Evolutionary conservation across 92 coral and sea anemone species (phyloP), one percentile per base, ranked within the genome.

Genomic region (Meandrina meandrites): DNA sequence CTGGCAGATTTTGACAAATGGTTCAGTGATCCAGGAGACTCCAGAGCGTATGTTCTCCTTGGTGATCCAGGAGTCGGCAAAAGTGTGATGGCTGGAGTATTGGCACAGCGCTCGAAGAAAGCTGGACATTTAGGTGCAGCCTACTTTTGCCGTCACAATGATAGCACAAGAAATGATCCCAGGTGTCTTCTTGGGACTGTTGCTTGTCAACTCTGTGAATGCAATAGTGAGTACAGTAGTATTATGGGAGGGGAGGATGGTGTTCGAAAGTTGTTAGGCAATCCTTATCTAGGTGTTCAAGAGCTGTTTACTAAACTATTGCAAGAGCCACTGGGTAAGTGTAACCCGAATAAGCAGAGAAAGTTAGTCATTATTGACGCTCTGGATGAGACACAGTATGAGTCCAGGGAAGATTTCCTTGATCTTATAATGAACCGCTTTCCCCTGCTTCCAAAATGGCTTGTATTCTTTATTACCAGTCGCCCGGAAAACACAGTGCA

Each of bases 1-100:
- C 48, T 85, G 19, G n/a, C 79, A 0, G 92, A 85, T 71, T 89
- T 89, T 47, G 54, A 72, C 62, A 28, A 17, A 11, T 89, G 92
- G 92, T 89, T 85, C 74, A 34, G 35, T 64, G 76, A 81, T 9
- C 86, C 72, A 18, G 77, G 89, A 64, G 83, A 86, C 27, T 86
- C 90, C 27, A 82, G 92, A 47, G 90, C 90, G 9, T 90, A 80
- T 50, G 75, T 90, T 8, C 70, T 86, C 62, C 73, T 88, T 73
- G 91, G 90, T 8, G 89, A 88, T 75, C 80, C 94, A 51, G 94
- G 89, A 45, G 75, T 91, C 27, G 91, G 91, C 36, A 91, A 88
- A 35, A 88, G 90, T 76, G 94, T 88, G 24, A 47, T 85, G 85
- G 94, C 94, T 28, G 91, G 79, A 37, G 94, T 68, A 68, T 30